Conservation (phyloP, 2,113 vertebrate genomes). For the Ammodytes marinus region DNA sequence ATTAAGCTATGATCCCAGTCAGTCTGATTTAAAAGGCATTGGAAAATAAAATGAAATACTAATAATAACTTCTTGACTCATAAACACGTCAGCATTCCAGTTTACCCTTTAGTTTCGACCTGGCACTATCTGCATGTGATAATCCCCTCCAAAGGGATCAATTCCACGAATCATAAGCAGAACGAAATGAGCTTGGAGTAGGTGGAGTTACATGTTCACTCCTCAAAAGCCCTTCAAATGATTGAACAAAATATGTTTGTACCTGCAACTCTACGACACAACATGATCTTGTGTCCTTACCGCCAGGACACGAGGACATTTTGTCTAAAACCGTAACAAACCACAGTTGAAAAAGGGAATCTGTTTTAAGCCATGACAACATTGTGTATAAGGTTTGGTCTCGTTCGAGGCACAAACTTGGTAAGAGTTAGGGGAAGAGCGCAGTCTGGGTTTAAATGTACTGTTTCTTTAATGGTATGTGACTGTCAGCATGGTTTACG, state of each 20-base stretch:
- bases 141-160: neutral
- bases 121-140: neutral
- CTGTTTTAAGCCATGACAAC: neutral
- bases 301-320: neutral
- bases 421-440: neutral
- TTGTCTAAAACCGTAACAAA: neutral
- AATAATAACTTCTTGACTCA: neutral
- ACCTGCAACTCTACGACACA: neutral
- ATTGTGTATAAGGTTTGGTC: neutral
- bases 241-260: neutral
- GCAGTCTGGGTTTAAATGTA: too few relatives aligned
- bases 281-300: neutral
- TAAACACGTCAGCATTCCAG: neutral
- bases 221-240: neutral
- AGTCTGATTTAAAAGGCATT: slow-evolving; percentile 1
- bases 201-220: neutral
- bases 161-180: neutral
- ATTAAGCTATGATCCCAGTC: slow-evolving; percentile 28
- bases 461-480: too few relatives aligned
- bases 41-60: neutral
- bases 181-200: neutral
- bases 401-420: neutral
- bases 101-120: neutral
- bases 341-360: neutral
- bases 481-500: too few relatives aligned